Base-by-base conservation (phyloP, 1,140 invertebrate species). In the Papilio polyxenes region DNA sequence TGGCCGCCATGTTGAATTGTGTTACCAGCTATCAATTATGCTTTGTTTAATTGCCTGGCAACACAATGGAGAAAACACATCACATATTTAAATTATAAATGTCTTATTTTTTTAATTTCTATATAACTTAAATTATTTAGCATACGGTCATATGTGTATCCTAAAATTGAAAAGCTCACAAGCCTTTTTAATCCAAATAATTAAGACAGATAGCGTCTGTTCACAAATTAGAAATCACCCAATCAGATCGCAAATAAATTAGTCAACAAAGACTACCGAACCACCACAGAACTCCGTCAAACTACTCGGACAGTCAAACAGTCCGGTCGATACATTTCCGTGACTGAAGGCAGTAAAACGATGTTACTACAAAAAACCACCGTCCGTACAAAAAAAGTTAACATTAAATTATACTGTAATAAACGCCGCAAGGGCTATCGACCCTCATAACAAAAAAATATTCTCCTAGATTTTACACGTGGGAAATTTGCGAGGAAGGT, bases 351-450 rank as follows among this genome's bases (percentile, higher is more conserved):
- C 89, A 87, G 89, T 94, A 94, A 93, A 90, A 87, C 89, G 87
- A 79, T 81, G 81, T 80, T 87, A 75, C 84, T 85, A 86, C 84
- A 89, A 91, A 86, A 86, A 77, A 75, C 48, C 20, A 75, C 48
- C 84, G 86, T 89, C 85, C 85, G 85, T 87, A 87, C 84, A 89
- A 90, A 90, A 92, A 90, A 88, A 89, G 81, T 88, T 85, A 88
- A 90, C 91, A 91, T 93, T 91, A 92, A 92, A 92, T 93, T 91
- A 94, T 88, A 86, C 82, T 80, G 90, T 93, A 94, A 93, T 93
- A 94, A 92, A 77, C 88, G 84, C 86, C 83, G 69, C 85, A 86
- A 31, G 87, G 90, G 88, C 89, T 89, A 92, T 92, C 91, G 91
- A 92, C 89, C 90, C 83, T 83, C 85, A 87, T 86, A 85, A 86